These are phyloP conservation scores for Plebejus anna DNA, from an alignment of 2,888 invertebrate species.

Conservation along the genomic window DNA sequence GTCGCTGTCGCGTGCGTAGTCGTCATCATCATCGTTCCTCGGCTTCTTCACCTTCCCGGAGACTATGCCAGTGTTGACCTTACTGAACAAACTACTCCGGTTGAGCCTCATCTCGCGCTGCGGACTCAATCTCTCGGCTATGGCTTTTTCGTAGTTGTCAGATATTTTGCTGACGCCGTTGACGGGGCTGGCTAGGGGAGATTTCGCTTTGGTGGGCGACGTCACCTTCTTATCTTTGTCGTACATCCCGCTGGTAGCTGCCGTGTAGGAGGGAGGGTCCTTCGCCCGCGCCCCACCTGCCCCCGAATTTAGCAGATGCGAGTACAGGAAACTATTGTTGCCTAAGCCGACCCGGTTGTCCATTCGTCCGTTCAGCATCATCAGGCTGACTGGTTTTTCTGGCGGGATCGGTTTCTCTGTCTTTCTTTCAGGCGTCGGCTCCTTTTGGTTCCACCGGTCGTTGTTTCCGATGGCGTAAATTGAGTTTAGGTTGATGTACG, in stretches of 20 bases:
- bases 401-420: slow-evolving; percentile 71
- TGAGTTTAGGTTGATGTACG: slow-evolving; percentile 70
- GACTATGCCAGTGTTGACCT: slow-evolving; percentile 70
- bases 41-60: slow-evolving; percentile 58
- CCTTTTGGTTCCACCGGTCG: slow-evolving; percentile 55
- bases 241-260: slow-evolving; percentile 58
- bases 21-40: slow-evolving; percentile 69
- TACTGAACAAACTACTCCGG: slow-evolving; percentile 66
- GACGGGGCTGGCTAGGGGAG: slow-evolving; percentile 61
- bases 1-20: slow-evolving; percentile 80
- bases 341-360: slow-evolving; percentile 65
- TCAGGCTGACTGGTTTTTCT: slow-evolving; percentile 71
- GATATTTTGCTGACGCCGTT: slow-evolving; percentile 73
- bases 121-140: slow-evolving; percentile 67
- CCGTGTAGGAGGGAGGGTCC: slow-evolving; percentile 67
- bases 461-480: slow-evolving; percentile 65
- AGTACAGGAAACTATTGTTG: slow-evolving; percentile 73
- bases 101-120: slow-evolving; percentile 61
- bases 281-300: slow-evolving; percentile 56
- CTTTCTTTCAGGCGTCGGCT: slow-evolving; percentile 49
- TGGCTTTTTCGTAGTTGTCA: slow-evolving; percentile 72
- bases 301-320: slow-evolving; percentile 57
- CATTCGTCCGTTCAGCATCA: slow-evolving; percentile 73
- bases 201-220: slow-evolving; percentile 56
- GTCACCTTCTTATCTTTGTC: slow-evolving; percentile 50